Base-by-base conservation (phyloP, 2,888 invertebrate species). In the Apocheima hispidaria region DNA sequence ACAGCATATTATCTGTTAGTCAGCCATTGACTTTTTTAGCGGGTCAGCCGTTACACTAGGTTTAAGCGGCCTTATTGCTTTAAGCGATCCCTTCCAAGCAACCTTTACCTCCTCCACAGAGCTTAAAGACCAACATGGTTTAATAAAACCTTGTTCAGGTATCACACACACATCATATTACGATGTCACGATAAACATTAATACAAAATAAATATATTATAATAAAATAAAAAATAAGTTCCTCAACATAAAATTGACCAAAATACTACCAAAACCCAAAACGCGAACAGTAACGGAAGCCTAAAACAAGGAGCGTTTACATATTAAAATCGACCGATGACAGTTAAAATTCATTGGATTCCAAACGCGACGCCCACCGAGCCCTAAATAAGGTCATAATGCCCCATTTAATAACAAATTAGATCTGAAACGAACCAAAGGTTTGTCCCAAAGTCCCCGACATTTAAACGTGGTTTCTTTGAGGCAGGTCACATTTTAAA, bases 401-500 rank as follows among this genome's bases (percentile, higher is more conserved):
- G 84, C 82, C 82, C 87, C 84, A 91, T 90, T 91, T 90, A 90
- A 84, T 90, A 90, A 87, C 88, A 90, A 92, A 92, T 90, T 92
- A 90, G 89, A 85, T 84, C 81, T 77, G 75, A 79, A 77, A 80
- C 68, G 75, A 75, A 73, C 60, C 59, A 52, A 61, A 64, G 64
- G 57, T 28, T 46, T 49, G 50, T 44, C 51, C 56, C 49, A 28
- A 56, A 56, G 52, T 26, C 56, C 16, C 55, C 40, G 21, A 51
- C 52, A 28, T 48, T 52, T 14, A 14, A 30, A 51, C 51, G 41
- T 23, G 53, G 60, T 54, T 50, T 60, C 53, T 60, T 60, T 54
- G 46, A 33, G 18, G 26, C 55, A 54, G 49, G 53, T 38, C 60
- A 41, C 43, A 43, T 59, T 53, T 59, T 33, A 18, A 44, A 44